phyloP scores from a whole-genome alignment of 2,888 invertebrate species.

The Periphyllus acericola region DNA sequence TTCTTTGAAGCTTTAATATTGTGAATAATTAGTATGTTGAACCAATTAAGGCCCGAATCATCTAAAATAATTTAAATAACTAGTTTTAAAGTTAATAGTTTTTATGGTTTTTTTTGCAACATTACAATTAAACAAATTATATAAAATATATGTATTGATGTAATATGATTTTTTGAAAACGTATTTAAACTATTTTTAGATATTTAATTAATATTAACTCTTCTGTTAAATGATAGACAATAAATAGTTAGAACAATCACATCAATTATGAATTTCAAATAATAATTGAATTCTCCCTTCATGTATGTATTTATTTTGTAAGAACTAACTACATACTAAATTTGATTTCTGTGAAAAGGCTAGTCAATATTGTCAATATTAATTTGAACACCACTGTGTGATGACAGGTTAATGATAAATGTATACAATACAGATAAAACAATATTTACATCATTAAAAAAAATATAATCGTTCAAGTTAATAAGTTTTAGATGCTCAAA shows the following conservation, averaged over 20 bases:
- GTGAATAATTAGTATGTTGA: not conserved
- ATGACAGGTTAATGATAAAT: not conserved
- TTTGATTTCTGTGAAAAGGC: not conserved
- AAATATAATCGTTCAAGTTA: not conserved
- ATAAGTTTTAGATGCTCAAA: too few species aligned
- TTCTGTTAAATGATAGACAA: not conserved
- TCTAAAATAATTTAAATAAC: not conserved
- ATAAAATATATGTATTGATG: conserved; percentile 25
- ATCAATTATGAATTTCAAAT: not conserved
- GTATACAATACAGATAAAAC: not conserved
- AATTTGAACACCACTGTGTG: not conserved
- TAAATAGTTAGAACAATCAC: not conserved
- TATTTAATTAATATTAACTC: not conserved
- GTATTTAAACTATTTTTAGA: not conserved
- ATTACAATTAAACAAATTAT: conserved; percentile 9
- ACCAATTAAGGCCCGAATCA: not conserved
- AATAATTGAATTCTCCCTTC: not conserved
- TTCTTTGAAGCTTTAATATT: not conserved
- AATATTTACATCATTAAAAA: not conserved
- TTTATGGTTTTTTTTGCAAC: not conserved
- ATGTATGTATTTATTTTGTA: not conserved
- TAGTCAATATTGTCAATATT: conserved; percentile 21
- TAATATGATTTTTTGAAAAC: conserved; percentile 17
- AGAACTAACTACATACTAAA: not conserved
- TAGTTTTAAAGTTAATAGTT: not conserved